Conservation (phyloP, 2,797 vertebrate genomes). For the Lepus townsendii region DNA sequence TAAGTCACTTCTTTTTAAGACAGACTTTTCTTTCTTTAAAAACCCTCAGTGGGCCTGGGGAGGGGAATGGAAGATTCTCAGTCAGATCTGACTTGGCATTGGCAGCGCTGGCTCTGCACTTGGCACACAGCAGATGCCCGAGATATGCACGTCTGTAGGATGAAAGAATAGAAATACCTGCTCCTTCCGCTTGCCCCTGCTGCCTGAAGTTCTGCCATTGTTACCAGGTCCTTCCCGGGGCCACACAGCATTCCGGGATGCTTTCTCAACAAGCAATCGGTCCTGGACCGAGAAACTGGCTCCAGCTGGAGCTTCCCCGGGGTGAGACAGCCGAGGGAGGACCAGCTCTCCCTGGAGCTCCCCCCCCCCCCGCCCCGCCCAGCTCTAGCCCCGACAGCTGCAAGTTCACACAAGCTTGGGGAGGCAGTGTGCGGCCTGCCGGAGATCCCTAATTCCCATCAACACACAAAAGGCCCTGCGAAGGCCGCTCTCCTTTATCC, state of each 20-base stretch:
- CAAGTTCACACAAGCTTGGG: neutral
- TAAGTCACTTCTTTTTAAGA: constrained; percentile 63
- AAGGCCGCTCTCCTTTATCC: neutral
- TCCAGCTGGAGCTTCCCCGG: neutral
- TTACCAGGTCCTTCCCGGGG: neutral
- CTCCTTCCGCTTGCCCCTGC: neutral
- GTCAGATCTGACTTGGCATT: constrained; percentile 75
- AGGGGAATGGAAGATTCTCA: constrained; percentile 72
- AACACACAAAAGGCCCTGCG: neutral
- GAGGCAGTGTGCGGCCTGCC: neutral
- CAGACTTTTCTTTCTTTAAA: constrained; percentile 69
- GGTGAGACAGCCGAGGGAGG: neutral
- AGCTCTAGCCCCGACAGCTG: neutral
- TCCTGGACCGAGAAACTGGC: neutral
- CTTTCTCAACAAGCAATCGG: constrained; percentile 21
- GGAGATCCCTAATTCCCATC: neutral
- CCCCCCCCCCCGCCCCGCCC: neutral
- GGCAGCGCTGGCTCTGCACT: constrained; percentile 69
- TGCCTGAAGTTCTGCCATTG: neutral
- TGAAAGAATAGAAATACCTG: constrained; percentile 63
- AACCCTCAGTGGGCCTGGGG: constrained; percentile 30
- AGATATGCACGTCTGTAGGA: neutral
- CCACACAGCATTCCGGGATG: neutral
- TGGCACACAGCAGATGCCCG: constrained; percentile 50
- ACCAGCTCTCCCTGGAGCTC: too few relatives aligned